Evolutionary conservation across 2,888 invertebrate genomes (phyloP).

Genomic region (Andrena fulva): DNA sequence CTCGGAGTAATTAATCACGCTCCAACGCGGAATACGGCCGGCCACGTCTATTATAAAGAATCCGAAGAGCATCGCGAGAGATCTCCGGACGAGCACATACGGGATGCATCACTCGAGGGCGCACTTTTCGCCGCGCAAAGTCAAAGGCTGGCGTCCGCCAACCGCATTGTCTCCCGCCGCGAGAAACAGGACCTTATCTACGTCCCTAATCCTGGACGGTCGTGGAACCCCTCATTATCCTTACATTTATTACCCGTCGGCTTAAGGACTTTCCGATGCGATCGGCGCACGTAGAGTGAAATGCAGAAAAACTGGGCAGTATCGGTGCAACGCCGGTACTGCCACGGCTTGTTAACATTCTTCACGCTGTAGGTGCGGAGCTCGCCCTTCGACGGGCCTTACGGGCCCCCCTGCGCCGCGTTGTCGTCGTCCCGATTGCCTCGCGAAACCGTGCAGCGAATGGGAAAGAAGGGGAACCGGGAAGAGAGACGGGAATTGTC

Average conservation of each 20-base stretch:
- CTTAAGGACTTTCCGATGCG: conserved; percentile 75
- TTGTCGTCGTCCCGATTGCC: conserved; percentile 59
- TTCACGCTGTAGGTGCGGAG: conserved; percentile 75
- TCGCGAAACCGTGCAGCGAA: conserved; percentile 25
- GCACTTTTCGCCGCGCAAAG: conserved; percentile 14
- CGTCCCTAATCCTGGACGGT: conserved; percentile 65
- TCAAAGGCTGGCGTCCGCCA: conserved; percentile 14
- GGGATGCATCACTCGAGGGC: neutral
- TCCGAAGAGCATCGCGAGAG: neutral
- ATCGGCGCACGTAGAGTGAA: conserved; percentile 70
- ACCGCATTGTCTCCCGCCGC: conserved; percentile 58
- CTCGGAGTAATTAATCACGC: conserved; percentile 11
- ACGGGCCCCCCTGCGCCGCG: conserved; percentile 43
- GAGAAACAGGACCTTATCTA: conserved; percentile 65
- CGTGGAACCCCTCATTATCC: conserved; percentile 72
- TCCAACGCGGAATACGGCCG: neutral
- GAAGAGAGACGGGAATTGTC: neutral
- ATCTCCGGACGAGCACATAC: neutral
- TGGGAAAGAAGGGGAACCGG: conserved; percentile 12
- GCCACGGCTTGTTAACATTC: conserved; percentile 80
- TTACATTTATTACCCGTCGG: conserved; percentile 74
- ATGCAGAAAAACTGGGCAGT: conserved; percentile 70
- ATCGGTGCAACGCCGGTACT: conserved; percentile 65
- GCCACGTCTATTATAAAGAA: neutral
- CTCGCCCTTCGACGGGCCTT: conserved; percentile 60